Evolutionary conservation across 2,888 invertebrate species (phyloP).

Genomic region (Boloria euphrosyne): DNA sequence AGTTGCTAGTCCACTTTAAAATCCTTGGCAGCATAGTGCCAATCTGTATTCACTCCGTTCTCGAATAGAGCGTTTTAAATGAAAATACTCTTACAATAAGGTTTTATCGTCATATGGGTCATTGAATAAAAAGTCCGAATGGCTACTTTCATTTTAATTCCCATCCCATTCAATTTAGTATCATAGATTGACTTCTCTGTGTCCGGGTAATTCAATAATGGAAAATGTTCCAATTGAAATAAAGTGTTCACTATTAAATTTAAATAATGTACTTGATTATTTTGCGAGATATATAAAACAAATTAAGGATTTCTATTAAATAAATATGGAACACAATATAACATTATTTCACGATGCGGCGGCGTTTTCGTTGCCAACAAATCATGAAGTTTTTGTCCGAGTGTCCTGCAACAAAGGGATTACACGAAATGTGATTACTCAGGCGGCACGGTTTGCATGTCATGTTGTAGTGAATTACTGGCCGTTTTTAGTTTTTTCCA

Average conservation of each 20-base stretch:
- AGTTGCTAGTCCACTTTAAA: constrained; percentile 14
- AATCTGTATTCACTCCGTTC: constrained; percentile 33
- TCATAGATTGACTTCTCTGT: constrained; percentile 33
- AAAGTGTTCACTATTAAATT: constrained; percentile 12
- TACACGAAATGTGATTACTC: constrained; percentile 77
- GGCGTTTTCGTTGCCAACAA: constrained; percentile 48
- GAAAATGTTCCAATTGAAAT: constrained; percentile 26
- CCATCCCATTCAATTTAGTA: constrained; percentile 37
- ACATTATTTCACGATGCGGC: constrained; percentile 24
- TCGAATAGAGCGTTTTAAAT: constrained; percentile 34
- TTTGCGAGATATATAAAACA: not conserved
- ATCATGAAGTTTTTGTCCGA: constrained; percentile 66
- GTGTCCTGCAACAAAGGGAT: constrained; percentile 65
- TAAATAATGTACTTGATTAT: not conserved
- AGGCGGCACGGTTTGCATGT: constrained; percentile 67
- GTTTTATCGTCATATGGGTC: constrained; percentile 40
- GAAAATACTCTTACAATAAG: constrained; percentile 38
- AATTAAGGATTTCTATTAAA: not conserved
- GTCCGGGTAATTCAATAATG: constrained; percentile 29
- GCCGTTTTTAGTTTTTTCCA: constrained; percentile 56
- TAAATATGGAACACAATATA: not conserved
- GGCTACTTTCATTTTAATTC: constrained; percentile 41
- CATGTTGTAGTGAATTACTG: constrained; percentile 71
- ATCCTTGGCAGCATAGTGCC: constrained; percentile 27
- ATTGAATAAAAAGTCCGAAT: constrained; percentile 39